A percentile compares a stretch with the other conserved stretches of the same genome.
Conservation (phyloP, 1,140 invertebrate genomes). For the Zaprionus taronus region DNA sequence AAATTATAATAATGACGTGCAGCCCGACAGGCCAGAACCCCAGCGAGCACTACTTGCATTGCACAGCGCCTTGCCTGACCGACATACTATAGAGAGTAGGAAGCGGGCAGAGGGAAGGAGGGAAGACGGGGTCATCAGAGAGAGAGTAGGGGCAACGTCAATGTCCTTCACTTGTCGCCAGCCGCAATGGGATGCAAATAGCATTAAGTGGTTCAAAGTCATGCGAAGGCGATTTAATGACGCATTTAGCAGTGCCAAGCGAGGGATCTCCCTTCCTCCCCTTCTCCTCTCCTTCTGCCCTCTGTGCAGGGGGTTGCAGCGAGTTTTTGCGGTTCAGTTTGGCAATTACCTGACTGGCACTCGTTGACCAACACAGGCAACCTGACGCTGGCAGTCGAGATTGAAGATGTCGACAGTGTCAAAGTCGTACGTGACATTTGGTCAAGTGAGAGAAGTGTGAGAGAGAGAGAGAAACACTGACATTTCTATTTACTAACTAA, state of each 20-base stretch:
- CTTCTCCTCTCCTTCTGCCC: no score
- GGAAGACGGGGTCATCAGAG: no score
- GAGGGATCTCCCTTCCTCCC: not conserved
- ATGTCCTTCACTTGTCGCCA: constrained; percentile 47
- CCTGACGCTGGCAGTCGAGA: constrained; percentile 37
- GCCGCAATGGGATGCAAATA: constrained; percentile 64
- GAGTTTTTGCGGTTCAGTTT: constrained; percentile 69
- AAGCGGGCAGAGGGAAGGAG: no score
- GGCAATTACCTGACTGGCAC: constrained; percentile 62
- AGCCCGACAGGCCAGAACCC: constrained; percentile 27
- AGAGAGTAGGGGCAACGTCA: constrained; percentile 26
- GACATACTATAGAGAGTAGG: constrained; percentile 32
- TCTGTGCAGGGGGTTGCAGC: constrained; percentile 14
- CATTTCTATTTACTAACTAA: constrained; percentile 63
- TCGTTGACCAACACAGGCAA: constrained; percentile 14
- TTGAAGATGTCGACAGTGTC: constrained; percentile 54
- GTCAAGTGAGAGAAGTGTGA: constrained; percentile 34
- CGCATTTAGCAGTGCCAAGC: constrained; percentile 37
- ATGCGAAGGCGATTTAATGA: constrained; percentile 71
- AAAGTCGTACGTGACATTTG: constrained; percentile 66
- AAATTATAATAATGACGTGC: constrained; percentile 82
- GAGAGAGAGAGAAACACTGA: constrained; percentile 3
- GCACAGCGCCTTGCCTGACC: constrained; percentile 8
- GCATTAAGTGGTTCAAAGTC: constrained; percentile 79
- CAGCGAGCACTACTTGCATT: not conserved